Evolutionary conservation across 2,113 vertebrate species (phyloP), one percentile per base, ranked within the genome.

Genomic region (Brachyistius frenatus): DNA sequence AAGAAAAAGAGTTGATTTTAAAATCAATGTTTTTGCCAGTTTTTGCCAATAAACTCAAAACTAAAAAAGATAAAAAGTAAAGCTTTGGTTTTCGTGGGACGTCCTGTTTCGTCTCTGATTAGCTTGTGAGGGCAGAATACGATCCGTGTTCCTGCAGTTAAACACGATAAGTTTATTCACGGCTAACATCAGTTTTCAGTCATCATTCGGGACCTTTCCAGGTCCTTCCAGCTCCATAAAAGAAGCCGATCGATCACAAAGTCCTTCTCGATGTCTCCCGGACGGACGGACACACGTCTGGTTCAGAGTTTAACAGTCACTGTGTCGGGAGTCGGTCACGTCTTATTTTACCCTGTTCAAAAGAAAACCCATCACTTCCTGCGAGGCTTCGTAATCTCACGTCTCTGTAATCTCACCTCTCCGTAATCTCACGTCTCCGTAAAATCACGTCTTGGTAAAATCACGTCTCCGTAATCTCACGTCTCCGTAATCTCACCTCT

Each of bases 271-370:
- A 23, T 14, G 37, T 35, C 47, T 57, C 44, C 31, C 35, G 3
- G 14, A 36, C 52, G 5, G 36, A 31, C 10, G 53, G 13, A 61
- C 61, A 56, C 68, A 50, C 58, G 6, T 35, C 8, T 16, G 55
- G 1, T 47, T 36, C 14, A 61, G 66, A n/a, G 31, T 53, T 23
- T 56, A 67, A 39, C 63, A 67, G 67, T 70, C 68, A n/a, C 7
- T 41, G 53, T 61, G 50, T 13, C 32, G 23, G 23, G 23, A 23
- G 23, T 23, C 23, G 23, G 23, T 23, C 23, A 64, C 37, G 61
- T 78, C 33, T 5, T 57, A 83, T 80, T 80, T 80, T 80, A 89
- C 86, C 90, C 76, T 89, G 82, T 87, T 73, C 68, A 53, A 8
- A 76, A 70, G 71, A 62, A 60, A 37, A 7, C 7, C 44, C 41